Percentiles rank a stretch among this genome's conserved stretches.
Evolutionary conservation across 2,113 vertebrate genomes (phyloP).

Genomic region (Pterophyllum scalare): DNA sequence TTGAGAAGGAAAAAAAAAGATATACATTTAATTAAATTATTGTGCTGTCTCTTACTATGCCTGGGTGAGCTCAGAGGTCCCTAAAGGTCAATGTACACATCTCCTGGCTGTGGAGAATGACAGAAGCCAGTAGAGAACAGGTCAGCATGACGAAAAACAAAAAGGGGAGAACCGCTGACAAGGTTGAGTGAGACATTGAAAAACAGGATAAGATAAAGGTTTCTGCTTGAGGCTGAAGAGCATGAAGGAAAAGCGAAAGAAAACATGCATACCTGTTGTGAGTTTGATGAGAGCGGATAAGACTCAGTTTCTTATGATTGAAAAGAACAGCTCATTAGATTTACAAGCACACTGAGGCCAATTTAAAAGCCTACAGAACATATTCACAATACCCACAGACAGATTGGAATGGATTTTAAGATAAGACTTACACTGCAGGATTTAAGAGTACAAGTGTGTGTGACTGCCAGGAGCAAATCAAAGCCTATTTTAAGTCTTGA

Average conservation of each 20-base stretch:
- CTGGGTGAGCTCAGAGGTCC: constrained; percentile 56
- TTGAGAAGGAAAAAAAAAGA: constrained; percentile 29
- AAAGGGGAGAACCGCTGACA: constrained; percentile 1
- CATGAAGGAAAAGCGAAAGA: not conserved
- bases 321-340: constrained; percentile 39
- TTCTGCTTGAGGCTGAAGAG: constrained; percentile 30
- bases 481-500: not conserved
- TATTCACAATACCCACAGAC: not conserved
- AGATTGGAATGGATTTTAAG: not conserved
- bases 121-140: constrained; percentile 64
- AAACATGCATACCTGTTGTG: not conserved
- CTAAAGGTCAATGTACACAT: constrained; percentile 70
- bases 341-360: constrained; percentile 41
- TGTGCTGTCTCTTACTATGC: constrained; percentile 14
- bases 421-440: not conserved
- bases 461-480: not conserved
- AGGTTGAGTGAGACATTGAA: constrained; percentile 56
- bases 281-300: constrained; percentile 29
- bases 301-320: constrained; percentile 15
- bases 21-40: constrained; percentile 34
- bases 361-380: constrained; percentile 45
- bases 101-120: constrained; percentile 56
- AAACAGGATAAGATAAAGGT: constrained; percentile 73
- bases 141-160: constrained; percentile 61
- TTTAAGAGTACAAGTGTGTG: not conserved